phyloP scores from a whole-genome alignment of 2,888 invertebrate species.

The Willowsia nigromaculata region DNA sequence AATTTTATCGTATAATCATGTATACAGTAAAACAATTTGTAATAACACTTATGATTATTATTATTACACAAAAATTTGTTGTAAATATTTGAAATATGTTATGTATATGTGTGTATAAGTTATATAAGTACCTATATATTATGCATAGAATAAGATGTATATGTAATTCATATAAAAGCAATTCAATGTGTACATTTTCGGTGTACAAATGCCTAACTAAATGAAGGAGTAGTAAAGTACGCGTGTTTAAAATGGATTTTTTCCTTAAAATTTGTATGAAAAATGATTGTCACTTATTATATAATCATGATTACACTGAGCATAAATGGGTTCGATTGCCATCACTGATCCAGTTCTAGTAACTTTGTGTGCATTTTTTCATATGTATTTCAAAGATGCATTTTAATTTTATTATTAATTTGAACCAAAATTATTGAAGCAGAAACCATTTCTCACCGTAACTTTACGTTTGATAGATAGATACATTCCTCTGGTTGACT shows the following conservation, averaged over 20 bases:
- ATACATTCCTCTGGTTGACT: too few species aligned
- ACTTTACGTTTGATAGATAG: too few species aligned
- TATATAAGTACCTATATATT: neutral
- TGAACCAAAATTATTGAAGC: too few species aligned
- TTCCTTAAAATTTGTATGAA: neutral
- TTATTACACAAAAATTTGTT: slow-evolving; percentile 13
- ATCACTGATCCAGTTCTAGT: too few species aligned
- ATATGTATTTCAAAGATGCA: too few species aligned
- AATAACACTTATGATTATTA: slow-evolving; percentile 19
- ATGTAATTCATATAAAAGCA: slow-evolving; percentile 30
- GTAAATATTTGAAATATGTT: slow-evolving; percentile 2
- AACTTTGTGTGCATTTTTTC: too few species aligned
- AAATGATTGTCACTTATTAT: slow-evolving; percentile 3
- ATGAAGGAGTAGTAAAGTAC: slow-evolving; percentile 60
- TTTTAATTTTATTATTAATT: too few species aligned
- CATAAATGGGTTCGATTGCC: too few species aligned
- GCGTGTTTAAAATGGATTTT: slow-evolving; percentile 59
- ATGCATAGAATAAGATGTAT: too few species aligned
- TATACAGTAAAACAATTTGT: slow-evolving; percentile 34
- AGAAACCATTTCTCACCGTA: too few species aligned
- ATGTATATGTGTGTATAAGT: slow-evolving; percentile 5
- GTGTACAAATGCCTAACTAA: slow-evolving; percentile 53
- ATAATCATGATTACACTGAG: slow-evolving; percentile 2
- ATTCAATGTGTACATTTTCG: slow-evolving; percentile 59
- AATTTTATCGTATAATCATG: slow-evolving; percentile 8